Evolutionary conservation across 1,140 invertebrate genomes (phyloP).

Genomic region (Plodia interpunctella): DNA sequence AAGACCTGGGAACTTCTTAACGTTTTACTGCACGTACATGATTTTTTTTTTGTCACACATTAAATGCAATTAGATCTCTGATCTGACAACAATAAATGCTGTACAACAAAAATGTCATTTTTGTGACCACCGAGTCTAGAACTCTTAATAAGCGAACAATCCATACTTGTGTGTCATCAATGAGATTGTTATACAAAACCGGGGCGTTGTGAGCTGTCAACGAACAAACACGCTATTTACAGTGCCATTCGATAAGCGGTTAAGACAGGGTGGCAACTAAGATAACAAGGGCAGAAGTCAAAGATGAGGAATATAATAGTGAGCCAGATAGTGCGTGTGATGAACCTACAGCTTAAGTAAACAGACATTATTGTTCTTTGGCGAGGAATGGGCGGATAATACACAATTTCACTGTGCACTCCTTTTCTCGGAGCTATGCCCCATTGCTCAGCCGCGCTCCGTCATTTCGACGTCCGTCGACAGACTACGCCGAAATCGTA

Average conservation of each 20-base stretch:
- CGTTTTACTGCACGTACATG: no score
- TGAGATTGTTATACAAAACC: constrained; percentile 23
- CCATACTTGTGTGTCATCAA: constrained; percentile 13
- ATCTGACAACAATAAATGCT: no score
- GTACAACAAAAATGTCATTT: no score
- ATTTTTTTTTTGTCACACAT: no score
- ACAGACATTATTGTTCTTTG: constrained; percentile 23
- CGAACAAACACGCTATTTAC: constrained; percentile 48
- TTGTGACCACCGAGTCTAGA: neutral
- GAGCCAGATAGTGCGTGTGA: constrained; percentile 50
- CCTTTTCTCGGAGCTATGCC: no score
- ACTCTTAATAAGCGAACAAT: neutral
- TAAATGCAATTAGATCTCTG: no score
- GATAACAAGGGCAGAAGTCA: constrained; percentile 60
- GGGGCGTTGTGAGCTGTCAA: constrained; percentile 39
- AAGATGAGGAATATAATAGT: constrained; percentile 56
- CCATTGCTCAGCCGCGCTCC: no score
- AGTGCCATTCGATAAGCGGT: constrained; percentile 39
- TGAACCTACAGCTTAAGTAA: constrained; percentile 50
- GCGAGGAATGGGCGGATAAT: neutral
- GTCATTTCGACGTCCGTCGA: no score
- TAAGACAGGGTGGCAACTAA: constrained; percentile 60
- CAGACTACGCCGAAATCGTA: no score
- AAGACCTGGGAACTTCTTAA: no score
- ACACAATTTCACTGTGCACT: no score